These are phyloP conservation scores for Trissonchulus latispiculum DNA, from an alignment of 2,888 invertebrate species.

Conservation along the genomic window DNA sequence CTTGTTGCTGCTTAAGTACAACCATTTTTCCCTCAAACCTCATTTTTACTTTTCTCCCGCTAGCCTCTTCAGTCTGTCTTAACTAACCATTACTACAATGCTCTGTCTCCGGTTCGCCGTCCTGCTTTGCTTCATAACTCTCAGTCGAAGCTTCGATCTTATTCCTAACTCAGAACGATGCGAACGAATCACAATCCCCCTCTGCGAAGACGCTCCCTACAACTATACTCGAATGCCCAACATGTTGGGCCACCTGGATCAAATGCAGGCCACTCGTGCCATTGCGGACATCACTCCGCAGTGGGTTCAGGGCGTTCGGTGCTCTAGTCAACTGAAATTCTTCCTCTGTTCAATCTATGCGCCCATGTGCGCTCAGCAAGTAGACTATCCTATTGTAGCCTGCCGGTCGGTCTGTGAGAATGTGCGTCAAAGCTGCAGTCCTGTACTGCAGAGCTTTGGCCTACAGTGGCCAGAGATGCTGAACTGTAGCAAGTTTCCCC, in stretches of 20 bases:
- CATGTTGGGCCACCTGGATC: constrained; percentile 66
- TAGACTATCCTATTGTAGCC: constrained; percentile 69
- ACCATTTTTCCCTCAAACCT: too few relatives aligned
- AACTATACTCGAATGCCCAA: constrained; percentile 79
- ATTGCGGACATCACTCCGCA: constrained; percentile 51
- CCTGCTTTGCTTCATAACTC: too few relatives aligned
- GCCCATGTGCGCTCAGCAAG: constrained; percentile 78
- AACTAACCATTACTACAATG: too few relatives aligned
- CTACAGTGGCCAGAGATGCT: constrained; percentile 62
- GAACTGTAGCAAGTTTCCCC: constrained; percentile 68
- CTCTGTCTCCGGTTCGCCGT: too few relatives aligned
- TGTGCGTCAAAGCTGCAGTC: constrained; percentile 55
- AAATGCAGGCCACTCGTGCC: constrained; percentile 49
- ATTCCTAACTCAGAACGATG: constrained; percentile 48
- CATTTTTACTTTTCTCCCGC: too few relatives aligned
- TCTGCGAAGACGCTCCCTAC: constrained; percentile 71
- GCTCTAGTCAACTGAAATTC: constrained; percentile 68
- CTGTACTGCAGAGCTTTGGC: constrained; percentile 56
- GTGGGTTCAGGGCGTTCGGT: constrained; percentile 65
- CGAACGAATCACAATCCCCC: constrained; percentile 64
- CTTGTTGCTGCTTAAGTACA: too few relatives aligned
- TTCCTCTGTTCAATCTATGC: constrained; percentile 80
- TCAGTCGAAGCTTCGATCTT: too few relatives aligned
- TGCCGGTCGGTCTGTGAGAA: constrained; percentile 74
- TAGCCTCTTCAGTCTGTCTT: too few relatives aligned